phyloP scores from a whole-genome alignment of 2,888 invertebrate genomes.

The Acronicta leporina region DNA sequence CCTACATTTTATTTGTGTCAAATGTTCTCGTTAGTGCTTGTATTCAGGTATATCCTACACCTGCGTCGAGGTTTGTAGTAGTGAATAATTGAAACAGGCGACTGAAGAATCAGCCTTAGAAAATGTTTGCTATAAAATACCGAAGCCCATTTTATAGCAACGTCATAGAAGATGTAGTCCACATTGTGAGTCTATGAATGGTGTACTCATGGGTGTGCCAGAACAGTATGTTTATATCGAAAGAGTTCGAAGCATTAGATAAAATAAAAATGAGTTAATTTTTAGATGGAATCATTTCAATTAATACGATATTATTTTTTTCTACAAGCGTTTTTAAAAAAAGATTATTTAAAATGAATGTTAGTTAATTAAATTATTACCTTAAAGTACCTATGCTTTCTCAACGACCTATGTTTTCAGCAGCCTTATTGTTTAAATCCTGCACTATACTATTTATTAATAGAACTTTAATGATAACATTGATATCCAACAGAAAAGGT shows the following conservation, averaged over 20 bases:
- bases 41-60: conserved; percentile 38
- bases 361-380: no score
- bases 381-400: no score
- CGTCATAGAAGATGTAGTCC: conserved; percentile 9
- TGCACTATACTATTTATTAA: no score
- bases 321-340: no score
- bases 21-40: conserved; percentile 45
- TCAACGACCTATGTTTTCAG: no score
- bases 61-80: conserved; percentile 16
- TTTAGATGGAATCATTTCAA: no score
- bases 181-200: conserved; percentile 11
- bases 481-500: no score
- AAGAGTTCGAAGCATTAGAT: background rate
- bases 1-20: conserved; percentile 51
- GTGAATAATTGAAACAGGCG: conserved; percentile 29
- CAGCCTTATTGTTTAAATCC: no score
- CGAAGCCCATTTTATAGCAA: conserved; percentile 8
- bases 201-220: conserved; percentile 1
- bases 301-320: no score
- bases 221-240: background rate
- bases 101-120: conserved; percentile 27
- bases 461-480: no score
- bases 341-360: no score
- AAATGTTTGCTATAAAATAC: conserved; percentile 23
- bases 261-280: no score